Evolutionary conservation across 2,797 vertebrate genomes (phyloP).

Genomic region (Aulostomus chinensis): DNA sequence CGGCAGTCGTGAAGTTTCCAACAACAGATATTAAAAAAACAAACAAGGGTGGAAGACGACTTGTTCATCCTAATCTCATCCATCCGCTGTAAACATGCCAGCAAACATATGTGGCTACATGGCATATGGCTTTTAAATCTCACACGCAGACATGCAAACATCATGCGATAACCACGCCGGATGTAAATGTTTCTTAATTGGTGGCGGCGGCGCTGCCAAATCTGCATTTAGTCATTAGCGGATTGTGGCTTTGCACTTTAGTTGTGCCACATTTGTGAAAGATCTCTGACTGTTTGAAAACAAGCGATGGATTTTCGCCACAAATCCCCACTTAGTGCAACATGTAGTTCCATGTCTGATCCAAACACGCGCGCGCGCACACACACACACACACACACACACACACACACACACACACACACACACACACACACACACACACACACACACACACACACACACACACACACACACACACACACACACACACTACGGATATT

Average conservation of each 20-base stretch:
- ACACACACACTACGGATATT: background rate
- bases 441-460: background rate
- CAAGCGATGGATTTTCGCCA: conserved; percentile 46
- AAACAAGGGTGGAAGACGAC: background rate
- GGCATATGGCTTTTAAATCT: conserved; percentile 25
- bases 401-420: background rate
- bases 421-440: background rate
- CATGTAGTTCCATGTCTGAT: conserved; percentile 6
- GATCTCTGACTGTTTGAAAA: conserved; percentile 50
- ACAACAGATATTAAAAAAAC: background rate
- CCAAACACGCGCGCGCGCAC: background rate
- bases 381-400: background rate
- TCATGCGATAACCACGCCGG: background rate
- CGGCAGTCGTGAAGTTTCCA: too few species aligned
- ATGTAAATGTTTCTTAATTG: conserved; percentile 13
- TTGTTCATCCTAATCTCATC: conserved; percentile 14
- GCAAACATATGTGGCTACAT: background rate
- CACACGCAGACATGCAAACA: conserved; percentile 6
- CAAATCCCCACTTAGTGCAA: conserved; percentile 57
- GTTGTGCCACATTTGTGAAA: conserved; percentile 46
- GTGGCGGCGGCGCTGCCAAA: conserved; percentile 1
- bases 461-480: background rate
- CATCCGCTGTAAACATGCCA: conserved; percentile 23
- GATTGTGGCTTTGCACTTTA: conserved; percentile 44
- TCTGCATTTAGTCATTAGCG: conserved; percentile 44